Evolutionary conservation across 2,797 vertebrate genomes (phyloP), one percentile per base, ranked within the genome.

Genomic region (Mus spretus): DNA sequence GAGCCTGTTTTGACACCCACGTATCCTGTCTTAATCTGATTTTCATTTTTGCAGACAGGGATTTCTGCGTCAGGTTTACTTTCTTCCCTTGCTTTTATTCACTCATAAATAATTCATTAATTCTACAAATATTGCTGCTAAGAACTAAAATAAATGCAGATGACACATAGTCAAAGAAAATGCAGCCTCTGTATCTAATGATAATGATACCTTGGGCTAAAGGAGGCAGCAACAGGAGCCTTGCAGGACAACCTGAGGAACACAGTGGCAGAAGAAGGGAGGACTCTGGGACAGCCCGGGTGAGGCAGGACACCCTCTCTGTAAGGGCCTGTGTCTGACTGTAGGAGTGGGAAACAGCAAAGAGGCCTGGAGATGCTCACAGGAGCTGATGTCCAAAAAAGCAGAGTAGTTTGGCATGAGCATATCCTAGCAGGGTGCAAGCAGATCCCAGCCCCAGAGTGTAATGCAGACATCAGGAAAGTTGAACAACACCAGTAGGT

Each of bases 31-130:
- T 97, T 86, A 65, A 96, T 96, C 91, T 94, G 92, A 79, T 89
- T 95, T 93, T 94, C 94, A 91, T 59, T 92, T 59, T 87, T 55
- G 22, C 93, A 81, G 82, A 95, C 95, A 94, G 90, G 94, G 88
- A 96, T 94, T 94, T 96, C 93, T 89, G 92, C 94, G 81, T 96
- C 97, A 95, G 92, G 95, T 96, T 88, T 96, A 90, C 91, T 98
- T 92, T 88, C 85, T 88, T 90, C 94, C 67, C 78, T 96, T 98
- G 93, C 90, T 90, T 97, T 94, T 80, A 96, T 94, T 97, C 96
- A 92, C 93, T 97, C 90, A 97, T 97, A 96, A 96, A 97, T 97
- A 95, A 97, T 97, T 95, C 97, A 97, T 97, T 96, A 91, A 96
- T 90, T 93, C 96, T 96, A 96, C 95, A 97, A 97, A 96, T 97